phyloP scores from a whole-genome alignment of 2,113 vertebrate species.

The Procavia capensis region DNA sequence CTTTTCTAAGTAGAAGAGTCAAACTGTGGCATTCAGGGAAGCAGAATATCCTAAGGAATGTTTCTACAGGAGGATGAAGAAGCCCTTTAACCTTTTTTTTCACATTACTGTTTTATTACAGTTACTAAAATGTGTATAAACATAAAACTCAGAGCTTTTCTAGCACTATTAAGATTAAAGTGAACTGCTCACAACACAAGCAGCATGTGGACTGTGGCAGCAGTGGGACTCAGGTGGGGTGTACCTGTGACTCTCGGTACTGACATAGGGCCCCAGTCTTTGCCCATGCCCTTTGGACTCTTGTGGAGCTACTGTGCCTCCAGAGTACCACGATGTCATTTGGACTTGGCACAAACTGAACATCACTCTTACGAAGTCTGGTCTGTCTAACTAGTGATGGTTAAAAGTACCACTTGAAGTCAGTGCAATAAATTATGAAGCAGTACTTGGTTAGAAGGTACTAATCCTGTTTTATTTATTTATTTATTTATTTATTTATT shows the following conservation, averaged over 20 bases:
- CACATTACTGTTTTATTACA: neutral
- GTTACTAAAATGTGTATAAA: conserved; percentile 8
- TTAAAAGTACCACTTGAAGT: neutral
- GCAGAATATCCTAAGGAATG: neutral
- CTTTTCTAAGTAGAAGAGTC: neutral
- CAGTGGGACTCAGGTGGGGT: neutral
- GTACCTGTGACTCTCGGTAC: neutral
- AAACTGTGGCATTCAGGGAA: neutral
- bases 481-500: no score
- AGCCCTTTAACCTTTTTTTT: neutral
- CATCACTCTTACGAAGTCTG: neutral
- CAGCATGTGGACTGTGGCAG: neutral
- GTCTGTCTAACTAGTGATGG: conserved; percentile 32
- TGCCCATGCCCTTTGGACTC: neutral
- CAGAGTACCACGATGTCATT: neutral
- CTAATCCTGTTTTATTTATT: neutral
- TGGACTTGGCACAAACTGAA: neutral
- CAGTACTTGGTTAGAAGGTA: neutral
- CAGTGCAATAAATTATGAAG: neutral
- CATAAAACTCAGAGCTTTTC: neutral
- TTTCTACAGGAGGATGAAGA: neutral
- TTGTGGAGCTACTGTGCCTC: neutral
- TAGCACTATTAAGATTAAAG: neutral
- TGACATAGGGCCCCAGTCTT: neutral
- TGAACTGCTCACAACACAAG: neutral